phyloP scores from a whole-genome alignment of 2,797 vertebrate genomes.

The Falco concolor region DNA sequence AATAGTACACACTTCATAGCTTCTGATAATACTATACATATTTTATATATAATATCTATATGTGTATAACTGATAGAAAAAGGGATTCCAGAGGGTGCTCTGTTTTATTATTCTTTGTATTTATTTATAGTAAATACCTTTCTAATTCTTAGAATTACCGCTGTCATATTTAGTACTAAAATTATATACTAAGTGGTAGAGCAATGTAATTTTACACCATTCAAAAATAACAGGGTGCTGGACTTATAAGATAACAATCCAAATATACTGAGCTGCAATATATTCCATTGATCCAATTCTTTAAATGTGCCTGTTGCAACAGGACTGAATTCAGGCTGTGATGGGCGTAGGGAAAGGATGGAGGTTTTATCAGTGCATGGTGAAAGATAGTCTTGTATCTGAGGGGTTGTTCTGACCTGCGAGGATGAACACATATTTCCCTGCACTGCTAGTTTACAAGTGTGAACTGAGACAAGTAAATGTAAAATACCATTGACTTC shows the following conservation, averaged over 20 bases:
- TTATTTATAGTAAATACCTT: slow-evolving; percentile 2
- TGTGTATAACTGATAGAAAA: background rate
- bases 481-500: background rate
- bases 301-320: background rate
- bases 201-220: background rate
- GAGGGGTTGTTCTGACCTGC: background rate
- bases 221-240: background rate
- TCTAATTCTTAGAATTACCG: background rate
- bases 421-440: background rate
- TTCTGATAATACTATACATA: background rate
- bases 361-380: background rate
- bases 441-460: background rate
- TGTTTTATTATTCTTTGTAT: background rate
- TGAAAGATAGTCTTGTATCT: background rate
- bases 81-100: background rate
- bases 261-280: background rate
- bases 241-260: background rate
- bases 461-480: background rate
- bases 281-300: background rate
- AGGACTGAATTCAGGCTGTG: background rate
- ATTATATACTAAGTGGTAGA: background rate
- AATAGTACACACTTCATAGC: background rate
- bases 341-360: background rate
- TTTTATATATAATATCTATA: too few relatives aligned
- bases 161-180: background rate